These are phyloP conservation scores for Phrynosoma blainvillii DNA, from an alignment of 2,113 vertebrate genomes.

Conservation along the genomic window DNA sequence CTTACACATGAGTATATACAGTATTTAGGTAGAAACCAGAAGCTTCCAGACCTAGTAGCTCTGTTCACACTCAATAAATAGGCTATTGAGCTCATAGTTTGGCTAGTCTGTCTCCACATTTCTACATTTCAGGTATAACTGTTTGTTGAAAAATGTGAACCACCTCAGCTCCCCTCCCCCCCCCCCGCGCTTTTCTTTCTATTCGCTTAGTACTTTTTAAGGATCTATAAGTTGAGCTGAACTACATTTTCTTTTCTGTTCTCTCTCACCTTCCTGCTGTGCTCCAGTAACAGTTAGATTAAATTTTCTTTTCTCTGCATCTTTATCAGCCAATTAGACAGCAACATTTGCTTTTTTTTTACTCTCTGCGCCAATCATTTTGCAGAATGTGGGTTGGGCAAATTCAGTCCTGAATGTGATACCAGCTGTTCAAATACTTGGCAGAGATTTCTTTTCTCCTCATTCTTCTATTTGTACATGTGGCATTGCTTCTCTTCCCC, in stretches of 20 bases:
- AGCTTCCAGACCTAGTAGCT: too few relatives aligned
- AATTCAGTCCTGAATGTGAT: neutral
- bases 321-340: neutral
- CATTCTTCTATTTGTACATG: neutral
- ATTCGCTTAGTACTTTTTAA: too few relatives aligned
- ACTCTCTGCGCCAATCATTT: neutral
- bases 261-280: neutral
- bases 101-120: too few relatives aligned
- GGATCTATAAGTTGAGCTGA: neutral
- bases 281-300: neutral
- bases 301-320: neutral
- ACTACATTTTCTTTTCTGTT: neutral
- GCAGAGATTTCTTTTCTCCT: too few relatives aligned
- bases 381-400: neutral
- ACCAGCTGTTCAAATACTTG: neutral
- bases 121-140: too few relatives aligned
- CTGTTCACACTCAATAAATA: too few relatives aligned
- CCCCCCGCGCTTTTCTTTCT: neutral
- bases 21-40: too few relatives aligned
- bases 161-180: neutral
- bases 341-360: neutral
- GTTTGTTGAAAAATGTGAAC: too few relatives aligned
- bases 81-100: too few relatives aligned
- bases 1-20: too few relatives aligned
- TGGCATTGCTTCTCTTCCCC: neutral